Percentiles rank a stretch among this genome's conserved stretches.
Conservation (phyloP, 2,888 invertebrate genomes). For the Pyrrhia umbra region DNA sequence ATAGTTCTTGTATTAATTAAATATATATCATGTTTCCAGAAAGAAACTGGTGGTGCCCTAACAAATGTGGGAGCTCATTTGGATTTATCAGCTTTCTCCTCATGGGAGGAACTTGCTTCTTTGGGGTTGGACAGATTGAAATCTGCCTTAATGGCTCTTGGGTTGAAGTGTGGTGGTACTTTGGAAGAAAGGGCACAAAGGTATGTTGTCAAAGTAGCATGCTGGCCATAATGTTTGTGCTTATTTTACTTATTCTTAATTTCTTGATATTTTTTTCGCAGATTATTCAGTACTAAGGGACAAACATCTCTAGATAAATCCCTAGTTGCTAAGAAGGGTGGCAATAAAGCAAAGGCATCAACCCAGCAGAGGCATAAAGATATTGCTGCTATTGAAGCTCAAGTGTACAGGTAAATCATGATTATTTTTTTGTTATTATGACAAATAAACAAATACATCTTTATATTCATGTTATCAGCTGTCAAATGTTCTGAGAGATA, state of each 20-base stretch:
- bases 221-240: too few relatives aligned
- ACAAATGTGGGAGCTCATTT: conserved; percentile 98
- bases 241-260: background rate
- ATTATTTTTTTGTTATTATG: too few relatives aligned
- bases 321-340: conserved; percentile 97
- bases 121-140: conserved; percentile 99
- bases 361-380: conserved; percentile 94
- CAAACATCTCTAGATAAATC: conserved; percentile 97
- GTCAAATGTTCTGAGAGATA: too few relatives aligned
- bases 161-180: conserved; percentile 99
- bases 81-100: conserved; percentile 99
- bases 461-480: too few relatives aligned
- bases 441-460: too few relatives aligned
- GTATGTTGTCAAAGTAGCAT: conserved; percentile 62
- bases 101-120: conserved; percentile 99
- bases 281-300: conserved; percentile 98
- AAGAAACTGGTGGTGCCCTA: conserved; percentile 98
- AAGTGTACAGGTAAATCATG: conserved; percentile 93
- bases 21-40: conserved; percentile 83
- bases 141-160: conserved; percentile 98
- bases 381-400: conserved; percentile 96
- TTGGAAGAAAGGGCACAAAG: conserved; percentile 99
- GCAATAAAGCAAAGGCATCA: conserved; percentile 90
- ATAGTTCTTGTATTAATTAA: background rate
- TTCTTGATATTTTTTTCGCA: conserved; percentile 52